Evolutionary conservation across 1,140 invertebrate genomes (phyloP).

Genomic region (Mesaphorura yosii): DNA sequence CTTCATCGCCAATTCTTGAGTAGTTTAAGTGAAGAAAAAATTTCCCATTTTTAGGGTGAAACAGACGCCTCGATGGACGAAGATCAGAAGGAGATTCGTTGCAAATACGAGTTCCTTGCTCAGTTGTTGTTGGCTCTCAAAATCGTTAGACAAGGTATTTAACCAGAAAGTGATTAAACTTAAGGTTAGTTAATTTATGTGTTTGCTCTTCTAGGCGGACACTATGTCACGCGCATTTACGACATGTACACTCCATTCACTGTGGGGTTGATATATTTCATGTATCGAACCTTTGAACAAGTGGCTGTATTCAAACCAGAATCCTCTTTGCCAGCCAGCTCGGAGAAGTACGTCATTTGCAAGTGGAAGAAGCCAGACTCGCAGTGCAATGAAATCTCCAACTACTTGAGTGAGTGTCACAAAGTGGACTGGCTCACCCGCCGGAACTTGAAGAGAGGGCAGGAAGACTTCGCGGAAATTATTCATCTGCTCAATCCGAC

Average conservation of each 20-base stretch:
- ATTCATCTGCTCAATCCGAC: constrained; percentile 55
- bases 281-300: constrained; percentile 77
- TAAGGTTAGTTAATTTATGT: neutral
- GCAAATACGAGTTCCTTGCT: constrained; percentile 19
- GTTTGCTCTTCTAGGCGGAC: constrained; percentile 45
- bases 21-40: neutral
- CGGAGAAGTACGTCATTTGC: constrained; percentile 91
- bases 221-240: constrained; percentile 95
- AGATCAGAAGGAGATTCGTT: constrained; percentile 24
- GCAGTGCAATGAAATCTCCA: neutral
- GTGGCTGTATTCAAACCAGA: constrained; percentile 91
- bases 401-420: constrained; percentile 12
- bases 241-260: constrained; percentile 93
- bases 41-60: constrained; percentile 8
- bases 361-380: constrained; percentile 43
- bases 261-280: constrained; percentile 82
- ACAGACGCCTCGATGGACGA: constrained; percentile 9
- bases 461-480: constrained; percentile 37
- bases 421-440: constrained; percentile 6
- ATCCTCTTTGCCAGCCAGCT: constrained; percentile 90
- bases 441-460: neutral
- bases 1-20: neutral
- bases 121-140: constrained; percentile 22
- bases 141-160: constrained; percentile 20
- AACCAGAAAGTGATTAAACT: neutral